These are phyloP conservation scores for Oncorhynchus tshawytscha DNA, from an alignment of 2,113 vertebrate genomes.

Conservation along the genomic window DNA sequence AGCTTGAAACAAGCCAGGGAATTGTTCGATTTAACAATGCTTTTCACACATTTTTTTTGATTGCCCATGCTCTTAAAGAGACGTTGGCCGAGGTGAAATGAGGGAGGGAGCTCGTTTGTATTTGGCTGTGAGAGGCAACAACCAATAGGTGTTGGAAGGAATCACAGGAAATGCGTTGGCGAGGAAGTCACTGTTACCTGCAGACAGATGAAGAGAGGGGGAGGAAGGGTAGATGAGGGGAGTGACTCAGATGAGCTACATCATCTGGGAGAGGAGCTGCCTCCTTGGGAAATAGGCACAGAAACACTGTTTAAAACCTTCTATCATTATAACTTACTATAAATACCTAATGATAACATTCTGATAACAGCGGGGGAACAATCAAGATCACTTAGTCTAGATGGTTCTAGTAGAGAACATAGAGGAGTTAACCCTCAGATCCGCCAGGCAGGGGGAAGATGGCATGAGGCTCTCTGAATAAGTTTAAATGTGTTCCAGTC, in stretches of 20 bases:
- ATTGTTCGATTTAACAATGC: slow-evolving; percentile 32
- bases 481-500: slow-evolving; percentile 31
- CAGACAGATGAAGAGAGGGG: not conserved
- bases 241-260: slow-evolving; percentile 43
- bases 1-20: slow-evolving; percentile 41
- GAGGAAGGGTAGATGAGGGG: slow-evolving; percentile 15
- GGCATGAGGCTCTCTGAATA: slow-evolving; percentile 25
- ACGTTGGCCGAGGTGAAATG: slow-evolving; percentile 26
- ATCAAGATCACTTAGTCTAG: no score
- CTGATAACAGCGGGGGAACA: no score
- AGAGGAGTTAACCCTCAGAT: slow-evolving; percentile 18
- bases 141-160: slow-evolving; percentile 48
- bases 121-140: slow-evolving; percentile 44
- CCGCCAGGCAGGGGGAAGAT: slow-evolving; percentile 19
- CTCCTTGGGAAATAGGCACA: no score
- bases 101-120: slow-evolving; percentile 36
- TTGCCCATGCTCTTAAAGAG: slow-evolving; percentile 38
- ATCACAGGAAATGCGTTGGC: slow-evolving; percentile 31
- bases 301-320: no score
- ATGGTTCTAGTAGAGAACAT: slow-evolving; percentile 30
- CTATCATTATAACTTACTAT: no score
- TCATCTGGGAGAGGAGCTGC: slow-evolving; percentile 52
- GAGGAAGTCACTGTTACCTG: slow-evolving; percentile 21
- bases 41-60: slow-evolving; percentile 28
- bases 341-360: no score